Evolutionary conservation across 2,113 vertebrate genomes (phyloP), one percentile per base, ranked within the genome.

Genomic region (Carlito syrichta): DNA sequence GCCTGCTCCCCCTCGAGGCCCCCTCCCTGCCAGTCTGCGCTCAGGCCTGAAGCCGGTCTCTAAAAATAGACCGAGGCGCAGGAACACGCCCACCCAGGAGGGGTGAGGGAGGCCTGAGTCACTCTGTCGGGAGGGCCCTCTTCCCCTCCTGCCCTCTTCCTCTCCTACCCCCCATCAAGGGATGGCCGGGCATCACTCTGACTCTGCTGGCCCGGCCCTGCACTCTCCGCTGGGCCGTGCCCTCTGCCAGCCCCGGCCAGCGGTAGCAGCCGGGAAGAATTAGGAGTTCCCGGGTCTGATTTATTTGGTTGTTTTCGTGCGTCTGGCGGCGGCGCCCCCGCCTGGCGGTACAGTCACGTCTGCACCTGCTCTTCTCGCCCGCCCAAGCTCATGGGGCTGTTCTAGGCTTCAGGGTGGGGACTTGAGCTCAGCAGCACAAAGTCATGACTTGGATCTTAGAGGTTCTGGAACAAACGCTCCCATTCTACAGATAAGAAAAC

Each of bases 241-340:
- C 32, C 25, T 76, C 78, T 93, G 62, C 92, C 86, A 35, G 93
- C 81, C 96, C 0, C 30, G 86, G 82, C 17, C 22, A 96, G 91
- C 89, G 20, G 97, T 92, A 96, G 91, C 96, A 92, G 97, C 89
- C 94, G 91, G 97, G 92, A 95, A 91, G 93, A 92, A 98, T 97
- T 97, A 97, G 93, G 79, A 98, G 95, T 96, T 97, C 95, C 78
- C 43, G 86, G 91, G 76, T 89, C 97, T 89, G 96, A 95, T 97
- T 98, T 97, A 97, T 97, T 95, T 86, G 62, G 89, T 97, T 98
- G 98, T 98, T 98, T 97, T 97, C 84, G 89, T 91, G 95, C 10
- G 94, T 97, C 97, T 98, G 91, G 91, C 19, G 86, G 45, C 43
- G 30, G 85, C 25, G 23, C 60, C 32, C 84, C 48, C 50, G 68